Conservation (phyloP, 2,113 vertebrate genomes). For the Cynopterus brachyotis region DNA sequence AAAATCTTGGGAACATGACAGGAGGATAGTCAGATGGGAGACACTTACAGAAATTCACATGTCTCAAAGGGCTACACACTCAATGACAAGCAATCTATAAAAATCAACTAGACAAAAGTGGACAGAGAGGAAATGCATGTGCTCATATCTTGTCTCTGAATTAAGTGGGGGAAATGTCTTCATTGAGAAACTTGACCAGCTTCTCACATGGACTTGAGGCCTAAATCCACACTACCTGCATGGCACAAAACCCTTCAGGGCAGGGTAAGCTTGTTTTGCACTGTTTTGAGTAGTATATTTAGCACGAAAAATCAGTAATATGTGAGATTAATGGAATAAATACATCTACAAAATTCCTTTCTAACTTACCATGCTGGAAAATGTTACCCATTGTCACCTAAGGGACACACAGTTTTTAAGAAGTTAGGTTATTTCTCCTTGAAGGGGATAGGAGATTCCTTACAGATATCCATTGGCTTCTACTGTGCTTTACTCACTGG, state of each 20-base stretch:
- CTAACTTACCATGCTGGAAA: background rate
- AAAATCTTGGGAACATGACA: background rate
- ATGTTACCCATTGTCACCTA: background rate
- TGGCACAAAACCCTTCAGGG: background rate
- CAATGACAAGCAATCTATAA: background rate
- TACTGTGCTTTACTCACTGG: background rate
- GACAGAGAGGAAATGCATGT: background rate
- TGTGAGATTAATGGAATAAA: background rate
- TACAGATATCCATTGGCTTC: background rate
- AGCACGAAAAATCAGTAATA: background rate
- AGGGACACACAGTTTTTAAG: background rate
- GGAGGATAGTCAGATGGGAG: background rate
- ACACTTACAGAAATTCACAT: background rate
- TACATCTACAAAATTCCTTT: background rate
- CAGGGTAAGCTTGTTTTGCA: background rate
- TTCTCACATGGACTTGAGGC: background rate
- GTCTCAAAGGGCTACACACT: background rate
- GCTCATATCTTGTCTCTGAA: background rate
- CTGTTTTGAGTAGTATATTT: background rate
- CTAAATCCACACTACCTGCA: background rate
- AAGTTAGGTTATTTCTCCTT: conserved; percentile 9
- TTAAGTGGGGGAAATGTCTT: background rate
- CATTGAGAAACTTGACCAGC: background rate
- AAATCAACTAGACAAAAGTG: background rate
- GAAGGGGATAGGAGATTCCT: background rate